Percentiles rank a stretch among this genome's conserved stretches.
These are phyloP conservation scores for Cosmia pyralina DNA, from an alignment of 2,888 invertebrate genomes.

Conservation along the genomic window DNA sequence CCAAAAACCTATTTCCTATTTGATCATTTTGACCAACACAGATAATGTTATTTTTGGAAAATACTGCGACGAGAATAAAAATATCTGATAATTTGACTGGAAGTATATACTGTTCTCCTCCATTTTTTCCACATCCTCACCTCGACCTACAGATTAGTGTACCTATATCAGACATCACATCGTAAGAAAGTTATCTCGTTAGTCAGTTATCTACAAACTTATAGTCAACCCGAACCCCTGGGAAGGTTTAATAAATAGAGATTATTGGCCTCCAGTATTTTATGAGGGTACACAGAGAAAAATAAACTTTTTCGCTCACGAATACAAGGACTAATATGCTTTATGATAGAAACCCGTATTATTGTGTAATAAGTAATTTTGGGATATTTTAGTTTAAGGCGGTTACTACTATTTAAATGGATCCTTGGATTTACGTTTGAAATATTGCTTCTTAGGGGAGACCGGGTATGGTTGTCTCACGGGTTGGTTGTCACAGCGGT, in stretches of 20 bases:
- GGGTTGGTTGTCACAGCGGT: no score
- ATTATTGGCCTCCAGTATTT: conserved; percentile 77
- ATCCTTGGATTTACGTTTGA: conserved; percentile 1
- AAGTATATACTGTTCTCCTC: conserved; percentile 34
- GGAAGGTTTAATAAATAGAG: conserved; percentile 80
- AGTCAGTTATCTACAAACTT: conserved; percentile 81
- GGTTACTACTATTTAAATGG: neutral
- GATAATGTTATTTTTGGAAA: neutral
- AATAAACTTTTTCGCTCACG: conserved; percentile 69
- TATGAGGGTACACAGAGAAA: conserved; percentile 68
- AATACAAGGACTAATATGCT: conserved; percentile 62
- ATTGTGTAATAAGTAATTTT: conserved; percentile 29
- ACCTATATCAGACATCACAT: conserved; percentile 71
- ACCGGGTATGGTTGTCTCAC: no score
- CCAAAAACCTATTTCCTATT: no score
- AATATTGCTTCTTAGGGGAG: neutral
- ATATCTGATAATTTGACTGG: neutral
- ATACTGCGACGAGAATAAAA: neutral
- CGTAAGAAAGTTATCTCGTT: conserved; percentile 87
- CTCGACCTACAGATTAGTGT: conserved; percentile 72
- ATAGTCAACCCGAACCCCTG: conserved; percentile 65
- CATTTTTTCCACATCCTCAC: conserved; percentile 48
- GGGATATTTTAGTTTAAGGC: neutral
- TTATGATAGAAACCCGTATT: conserved; percentile 37
- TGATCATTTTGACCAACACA: neutral